Base-by-base conservation (phyloP, 2,797 vertebrate genomes). In the Pempheris klunzingeri region DNA sequence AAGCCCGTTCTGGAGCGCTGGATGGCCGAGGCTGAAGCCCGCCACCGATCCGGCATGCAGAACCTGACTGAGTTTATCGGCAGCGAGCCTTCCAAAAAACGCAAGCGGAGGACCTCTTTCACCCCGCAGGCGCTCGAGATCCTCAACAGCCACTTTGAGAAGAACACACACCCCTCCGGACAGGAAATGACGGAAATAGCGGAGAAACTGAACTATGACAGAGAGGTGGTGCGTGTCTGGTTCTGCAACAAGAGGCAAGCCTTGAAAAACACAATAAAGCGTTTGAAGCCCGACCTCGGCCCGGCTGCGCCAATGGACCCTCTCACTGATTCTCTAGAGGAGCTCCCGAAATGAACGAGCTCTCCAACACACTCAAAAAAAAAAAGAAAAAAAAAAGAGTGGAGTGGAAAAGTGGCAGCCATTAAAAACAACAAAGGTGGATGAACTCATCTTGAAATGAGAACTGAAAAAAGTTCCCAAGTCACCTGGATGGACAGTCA, bases 1-100 rank as follows among this genome's bases (percentile, higher is more conserved):
- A 99, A 99, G 96, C 98, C 98, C 84, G 98, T 99, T 97, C 98
- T 99, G 97, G 98, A 99, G 96, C 97, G 98, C 96, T 99, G 98
- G 98, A 99, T 99, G 98, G 98, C 98, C 91, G 98, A 99, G 98
- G 98, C 98, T 94, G 98, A 99, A 95, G 98, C 98, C 97, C 98
- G 98, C 96, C 98, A 99, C 95, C 96, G 98, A 92, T 98, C 98
- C 95, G 98, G 98, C 92, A 97, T 99, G 98, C 98, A 99, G 98
- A 99, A 99, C 96, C 98, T 99, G 94, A 99, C 97, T 88, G 98
- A 99, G 93, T 99, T 99, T 99, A 99, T 99, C 86, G 98, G 98
- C 92, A 99, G 98, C 54, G 98, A 99, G 90, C 97, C 98, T 58
- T 99, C 98, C 92, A 99, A 99, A 99, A 99, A 99, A 94, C 98